Evolutionary conservation across 2,888 invertebrate genomes (phyloP).

Genomic region (Arge pagana): DNA sequence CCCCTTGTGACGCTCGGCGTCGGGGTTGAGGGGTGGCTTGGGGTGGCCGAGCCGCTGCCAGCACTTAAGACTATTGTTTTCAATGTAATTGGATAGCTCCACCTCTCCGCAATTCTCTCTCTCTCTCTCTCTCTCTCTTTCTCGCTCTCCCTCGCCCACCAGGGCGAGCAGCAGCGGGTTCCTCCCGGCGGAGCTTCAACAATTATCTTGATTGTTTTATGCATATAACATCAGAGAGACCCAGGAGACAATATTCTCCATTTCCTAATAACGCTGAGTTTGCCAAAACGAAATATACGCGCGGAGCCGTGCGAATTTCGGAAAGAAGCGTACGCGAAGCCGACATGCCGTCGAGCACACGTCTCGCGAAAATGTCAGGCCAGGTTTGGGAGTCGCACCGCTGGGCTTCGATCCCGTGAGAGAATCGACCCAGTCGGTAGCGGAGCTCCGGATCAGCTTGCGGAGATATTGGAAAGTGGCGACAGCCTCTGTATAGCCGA

Average conservation of each 20-base stretch:
- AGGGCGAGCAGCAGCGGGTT: slow-evolving; percentile 35
- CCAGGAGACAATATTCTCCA: slow-evolving; percentile 23
- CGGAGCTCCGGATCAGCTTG: too few species aligned
- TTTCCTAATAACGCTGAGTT: slow-evolving; percentile 7
- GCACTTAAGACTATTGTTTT: slow-evolving; percentile 63
- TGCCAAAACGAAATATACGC: background rate
- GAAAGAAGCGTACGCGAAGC: too few species aligned
- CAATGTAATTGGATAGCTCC: slow-evolving; percentile 60
- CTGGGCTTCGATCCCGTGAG: too few species aligned
- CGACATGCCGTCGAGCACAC: too few species aligned
- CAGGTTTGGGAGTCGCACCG: too few species aligned
- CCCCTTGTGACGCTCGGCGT: slow-evolving; percentile 6
- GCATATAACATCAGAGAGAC: slow-evolving; percentile 47
- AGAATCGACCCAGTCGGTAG: too few species aligned
- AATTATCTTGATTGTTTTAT: slow-evolving; percentile 60
- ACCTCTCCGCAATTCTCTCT: slow-evolving; percentile 31
- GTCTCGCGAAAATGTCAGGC: too few species aligned
- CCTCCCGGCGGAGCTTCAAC: slow-evolving; percentile 50
- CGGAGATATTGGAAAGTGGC: too few species aligned
- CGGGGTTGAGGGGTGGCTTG: slow-evolving; percentile 32
- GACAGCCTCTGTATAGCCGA: too few species aligned
- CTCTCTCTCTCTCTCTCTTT: slow-evolving; percentile 20
- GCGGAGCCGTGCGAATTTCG: background rate
- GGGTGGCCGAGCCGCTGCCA: slow-evolving; percentile 46
- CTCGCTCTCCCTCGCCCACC: slow-evolving; percentile 20